Conservation (phyloP, 2,888 invertebrate species). For the Phyto melanocephala region DNA sequence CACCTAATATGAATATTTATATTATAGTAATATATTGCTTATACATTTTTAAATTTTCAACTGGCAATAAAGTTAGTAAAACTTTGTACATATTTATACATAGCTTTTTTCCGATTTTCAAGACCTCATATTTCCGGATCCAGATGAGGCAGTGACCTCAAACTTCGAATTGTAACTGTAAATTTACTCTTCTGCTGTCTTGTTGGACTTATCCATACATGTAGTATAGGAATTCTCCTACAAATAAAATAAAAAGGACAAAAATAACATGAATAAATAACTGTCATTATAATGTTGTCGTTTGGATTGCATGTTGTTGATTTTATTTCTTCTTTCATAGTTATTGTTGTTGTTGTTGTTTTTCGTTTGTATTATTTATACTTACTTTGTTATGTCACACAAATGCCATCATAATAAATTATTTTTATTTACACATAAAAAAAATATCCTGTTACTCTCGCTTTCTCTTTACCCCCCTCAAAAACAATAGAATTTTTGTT, state of each 20-base stretch:
- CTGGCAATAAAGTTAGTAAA: too few species aligned
- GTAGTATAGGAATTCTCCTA: not conserved
- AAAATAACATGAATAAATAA: slow-evolving; percentile 14
- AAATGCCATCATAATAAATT: slow-evolving; percentile 56
- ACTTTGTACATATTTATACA: too few species aligned
- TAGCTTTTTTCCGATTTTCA: too few species aligned
- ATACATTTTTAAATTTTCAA: too few species aligned
- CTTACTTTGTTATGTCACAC: slow-evolving; percentile 18
- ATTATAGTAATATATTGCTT: too few species aligned
- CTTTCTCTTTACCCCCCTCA: not conserved
- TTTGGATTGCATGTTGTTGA: slow-evolving; percentile 8
- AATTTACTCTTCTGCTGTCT: not conserved
- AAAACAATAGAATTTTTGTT: slow-evolving; percentile 48
- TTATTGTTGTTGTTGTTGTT: slow-evolving; percentile 23
- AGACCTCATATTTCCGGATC: too few species aligned
- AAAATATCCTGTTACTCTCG: slow-evolving; percentile 13
- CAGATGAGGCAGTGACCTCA: too few species aligned
- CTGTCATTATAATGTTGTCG: slow-evolving; percentile 7
- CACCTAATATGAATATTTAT: too few species aligned
- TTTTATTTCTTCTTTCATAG: not conserved
- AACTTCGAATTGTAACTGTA: not conserved
- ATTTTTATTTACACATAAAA: slow-evolving; percentile 1
- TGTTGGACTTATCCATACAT: not conserved
- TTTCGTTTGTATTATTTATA: slow-evolving; percentile 41
- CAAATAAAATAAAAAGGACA: not conserved